Evolutionary conservation across 2,797 vertebrate genomes (phyloP), one percentile per base, ranked within the genome.

Genomic region (Remorina albescens): DNA sequence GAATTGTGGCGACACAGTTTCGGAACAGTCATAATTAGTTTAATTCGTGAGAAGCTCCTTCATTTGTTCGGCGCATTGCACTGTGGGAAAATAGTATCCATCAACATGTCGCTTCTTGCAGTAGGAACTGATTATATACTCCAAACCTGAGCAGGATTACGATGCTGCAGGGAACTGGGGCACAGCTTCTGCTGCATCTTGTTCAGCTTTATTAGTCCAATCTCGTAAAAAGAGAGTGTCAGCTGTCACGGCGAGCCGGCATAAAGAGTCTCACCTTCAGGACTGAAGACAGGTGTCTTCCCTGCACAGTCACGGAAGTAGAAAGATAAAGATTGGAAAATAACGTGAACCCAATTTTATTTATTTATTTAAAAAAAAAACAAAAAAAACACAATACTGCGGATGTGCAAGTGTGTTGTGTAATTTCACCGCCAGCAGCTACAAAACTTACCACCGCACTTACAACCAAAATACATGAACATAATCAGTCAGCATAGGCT

Each of bases 401-500:
- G n/a, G 18, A 18, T 30, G 2, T 32, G 16, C 25, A 57, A 19
- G 25, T 21, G 39, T 23, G 37, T 2, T 30, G 36, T 0, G 10
- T 11, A 26, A 13, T 12, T 19, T 12, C 2, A 5, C 1, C 28
- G 23, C 3, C 6, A 6, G 30, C 30, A 30, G 30, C 6, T 65
- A 19, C 6, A 42, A 42, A 37, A 72, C 30, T 49, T 53, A 55
- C 41, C 57, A 41, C 37, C 23, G n/a, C n/a, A n/a, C n/a, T n/a
- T n/a, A n/a, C n/a, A n/a, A n/a, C n/a, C n/a, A n/a, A 71, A 54
- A 74, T 51, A 47, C 47, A 44, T 62, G 63, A 30, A 50, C 55
- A 68, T 57, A 60, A 71, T 54, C 18, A 47, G 30, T 67, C 55
- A 83, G 74, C 66, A 74, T 64, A 74, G 67, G 68, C 55, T n/a